phyloP scores from a whole-genome alignment of 1,140 invertebrate genomes.

The Teleopsis dalmanni region DNA sequence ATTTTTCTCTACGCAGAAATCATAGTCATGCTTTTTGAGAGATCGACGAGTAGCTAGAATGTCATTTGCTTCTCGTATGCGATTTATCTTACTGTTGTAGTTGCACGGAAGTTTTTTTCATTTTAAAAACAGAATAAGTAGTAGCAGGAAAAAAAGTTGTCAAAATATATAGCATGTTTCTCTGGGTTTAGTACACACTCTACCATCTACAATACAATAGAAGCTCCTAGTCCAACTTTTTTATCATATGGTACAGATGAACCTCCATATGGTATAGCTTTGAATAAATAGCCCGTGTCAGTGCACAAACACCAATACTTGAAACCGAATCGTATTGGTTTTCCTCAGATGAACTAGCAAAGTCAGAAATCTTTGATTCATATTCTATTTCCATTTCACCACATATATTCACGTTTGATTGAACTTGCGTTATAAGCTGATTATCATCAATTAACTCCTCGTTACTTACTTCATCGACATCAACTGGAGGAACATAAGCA shows the following conservation, averaged over 20 bases:
- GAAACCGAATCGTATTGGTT: neutral
- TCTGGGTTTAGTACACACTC: neutral
- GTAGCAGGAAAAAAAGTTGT: neutral
- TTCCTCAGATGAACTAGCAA: neutral
- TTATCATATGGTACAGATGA: neutral
- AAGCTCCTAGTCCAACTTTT: neutral
- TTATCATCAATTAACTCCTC: neutral
- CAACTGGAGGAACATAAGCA: neutral
- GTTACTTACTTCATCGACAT: neutral
- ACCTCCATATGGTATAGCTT: neutral
- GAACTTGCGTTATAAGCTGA: neutral
- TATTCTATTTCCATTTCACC: constrained; percentile 2
- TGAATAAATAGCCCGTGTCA: neutral
- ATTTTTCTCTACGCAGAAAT: neutral
- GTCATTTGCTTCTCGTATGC: neutral
- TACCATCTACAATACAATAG: neutral
- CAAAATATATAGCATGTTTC: neutral
- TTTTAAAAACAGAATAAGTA: neutral
- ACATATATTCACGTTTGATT: neutral
- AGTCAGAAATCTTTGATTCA: neutral
- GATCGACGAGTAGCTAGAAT: neutral
- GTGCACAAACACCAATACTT: neutral
- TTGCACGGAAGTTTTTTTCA: neutral
- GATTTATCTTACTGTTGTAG: neutral
- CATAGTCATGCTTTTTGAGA: neutral